Base-by-base conservation (phyloP, 2,113 vertebrate genomes). In the Grammomys surdaster region DNA sequence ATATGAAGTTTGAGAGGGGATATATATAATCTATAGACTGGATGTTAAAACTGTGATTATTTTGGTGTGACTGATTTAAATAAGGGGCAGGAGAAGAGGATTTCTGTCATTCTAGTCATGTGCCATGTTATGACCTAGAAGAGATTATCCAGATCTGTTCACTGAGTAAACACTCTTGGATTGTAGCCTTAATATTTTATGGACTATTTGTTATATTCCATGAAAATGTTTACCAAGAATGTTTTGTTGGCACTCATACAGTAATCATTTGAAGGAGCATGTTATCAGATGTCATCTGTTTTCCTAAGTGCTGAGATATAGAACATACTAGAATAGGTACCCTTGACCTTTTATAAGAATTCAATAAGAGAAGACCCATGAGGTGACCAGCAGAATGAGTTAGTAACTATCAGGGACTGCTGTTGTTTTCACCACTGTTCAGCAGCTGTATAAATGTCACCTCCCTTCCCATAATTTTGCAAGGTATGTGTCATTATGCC, bases 141-240 rank as follows among this genome's bases (percentile, higher is more conserved):
- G n/a, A 85, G 14, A 19, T 89, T 81, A 58, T 82, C 65, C 87
- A 43, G 43, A 9, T 58, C 48, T 89, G 26, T 86, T 85, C 26
- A 70, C 33, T 90, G 94, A 94, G 54, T 90, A 88, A 94, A 92
- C 67, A 89, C 60, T 93, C n/a, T 65, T 93, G 91, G 80, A 19
- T 85, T 95, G 11, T 90, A 84, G 33, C 48, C 60, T 94, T 93
- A 51, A 89, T 7, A 77, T 69, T 94, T 95, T 88, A 72, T 56
- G 77, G 60, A 56, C 72, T 76, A 2, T 69, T 48, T 63, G 40
- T 40, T 90, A 40, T 58, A 92, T 5, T 77, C 70, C 82, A 8
- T 92, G 43, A 92, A 94, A 92, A 93, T 85, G 7, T 22, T 95
- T 67, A 4, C 60, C 26, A 28, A 56, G 31, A 51, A 75, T 91